Conservation (phyloP, 2,797 vertebrate species). For the Bradypodion ventrale region DNA sequence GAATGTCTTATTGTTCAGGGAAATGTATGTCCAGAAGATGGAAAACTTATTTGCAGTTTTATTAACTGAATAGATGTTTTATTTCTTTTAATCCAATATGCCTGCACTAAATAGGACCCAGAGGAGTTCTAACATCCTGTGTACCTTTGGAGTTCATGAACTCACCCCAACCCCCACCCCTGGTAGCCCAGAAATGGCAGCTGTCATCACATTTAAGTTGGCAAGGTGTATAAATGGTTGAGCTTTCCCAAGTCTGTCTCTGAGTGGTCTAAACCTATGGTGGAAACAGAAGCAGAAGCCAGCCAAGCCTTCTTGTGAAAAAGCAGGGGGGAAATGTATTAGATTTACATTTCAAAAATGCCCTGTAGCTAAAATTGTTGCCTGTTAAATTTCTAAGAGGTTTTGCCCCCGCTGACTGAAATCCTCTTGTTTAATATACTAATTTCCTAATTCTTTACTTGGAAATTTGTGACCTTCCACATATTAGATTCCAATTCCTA, state of each 20-base stretch:
- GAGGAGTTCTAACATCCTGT: rapidly evolving
- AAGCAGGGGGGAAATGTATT: neutral
- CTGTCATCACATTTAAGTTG: neutral
- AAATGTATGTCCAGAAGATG: neutral
- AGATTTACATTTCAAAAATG: neutral
- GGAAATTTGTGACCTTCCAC: too few species aligned
- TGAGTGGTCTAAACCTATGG: neutral
- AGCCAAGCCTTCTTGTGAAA: neutral
- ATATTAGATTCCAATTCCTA: too few species aligned
- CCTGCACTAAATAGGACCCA: neutral
- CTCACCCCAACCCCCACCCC: too few species aligned
- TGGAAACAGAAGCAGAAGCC: neutral
- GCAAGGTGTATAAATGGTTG: neutral
- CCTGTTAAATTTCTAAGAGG: neutral
- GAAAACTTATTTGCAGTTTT: slow-evolving; percentile 15
- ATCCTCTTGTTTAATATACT: too few species aligned
- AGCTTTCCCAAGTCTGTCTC: rapidly evolving
- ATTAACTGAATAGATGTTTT: rapidly evolving
- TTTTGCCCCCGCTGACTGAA: neutral
- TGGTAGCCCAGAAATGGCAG: neutral
- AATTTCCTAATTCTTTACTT: too few species aligned
- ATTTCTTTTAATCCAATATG: neutral
- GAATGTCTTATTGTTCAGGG: neutral
- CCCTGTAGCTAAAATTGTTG: neutral
- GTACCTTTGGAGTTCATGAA: slow-evolving; percentile 26